Conservation (phyloP, 2,113 vertebrate genomes). For the Callipepla squamata region DNA sequence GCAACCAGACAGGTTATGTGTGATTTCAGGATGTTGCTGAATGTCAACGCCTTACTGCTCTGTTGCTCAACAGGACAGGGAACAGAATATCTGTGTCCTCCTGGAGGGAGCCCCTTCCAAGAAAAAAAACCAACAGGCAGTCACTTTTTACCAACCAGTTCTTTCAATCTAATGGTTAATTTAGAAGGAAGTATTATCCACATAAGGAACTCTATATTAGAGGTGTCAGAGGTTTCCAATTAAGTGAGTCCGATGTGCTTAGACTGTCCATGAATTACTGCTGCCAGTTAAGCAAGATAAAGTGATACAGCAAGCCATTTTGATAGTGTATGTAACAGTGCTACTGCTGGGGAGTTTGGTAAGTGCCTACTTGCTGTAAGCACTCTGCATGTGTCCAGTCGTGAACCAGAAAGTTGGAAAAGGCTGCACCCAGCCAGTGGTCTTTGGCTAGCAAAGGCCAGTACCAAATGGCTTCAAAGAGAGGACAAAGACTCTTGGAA, state of each 20-base stretch:
- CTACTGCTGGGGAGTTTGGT: background rate
- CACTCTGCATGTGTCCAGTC: background rate
- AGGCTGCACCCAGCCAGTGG: background rate
- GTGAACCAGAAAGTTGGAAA: background rate
- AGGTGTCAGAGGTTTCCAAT: background rate
- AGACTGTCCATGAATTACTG: background rate
- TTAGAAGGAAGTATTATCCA: background rate
- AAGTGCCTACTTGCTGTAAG: background rate
- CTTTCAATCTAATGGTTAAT: background rate
- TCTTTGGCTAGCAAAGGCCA: background rate
- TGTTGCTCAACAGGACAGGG: background rate
- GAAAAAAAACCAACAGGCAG: background rate
- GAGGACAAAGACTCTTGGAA: background rate
- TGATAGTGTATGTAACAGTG: background rate
- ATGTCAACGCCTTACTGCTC: background rate
- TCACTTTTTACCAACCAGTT: background rate
- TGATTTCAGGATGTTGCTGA: constrained; percentile 13
- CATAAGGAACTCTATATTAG: background rate
- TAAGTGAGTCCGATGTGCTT: background rate
- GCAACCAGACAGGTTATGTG: constrained; percentile 44
- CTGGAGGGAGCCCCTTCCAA: background rate
- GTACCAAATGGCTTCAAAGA: background rate
- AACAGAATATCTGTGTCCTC: background rate
- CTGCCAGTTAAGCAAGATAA: background rate
- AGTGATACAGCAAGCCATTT: background rate